Percentiles rank a stretch among this genome's conserved stretches.
Evolutionary conservation across 2,888 invertebrate species (phyloP).

Genomic region (Pristionchus entomophagus): DNA sequence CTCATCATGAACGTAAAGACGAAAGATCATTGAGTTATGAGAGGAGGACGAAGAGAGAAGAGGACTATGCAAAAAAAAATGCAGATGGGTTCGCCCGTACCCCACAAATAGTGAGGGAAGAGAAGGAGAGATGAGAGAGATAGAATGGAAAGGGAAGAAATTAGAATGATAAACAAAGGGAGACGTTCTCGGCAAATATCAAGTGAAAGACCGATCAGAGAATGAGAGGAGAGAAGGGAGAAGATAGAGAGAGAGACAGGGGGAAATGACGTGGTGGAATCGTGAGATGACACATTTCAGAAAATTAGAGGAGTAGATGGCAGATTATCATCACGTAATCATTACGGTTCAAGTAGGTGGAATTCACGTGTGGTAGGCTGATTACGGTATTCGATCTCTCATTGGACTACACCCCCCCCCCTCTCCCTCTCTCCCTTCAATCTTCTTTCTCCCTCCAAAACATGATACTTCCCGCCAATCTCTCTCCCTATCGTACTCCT

Average conservation of each 20-base stretch:
- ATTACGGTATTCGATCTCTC: neutral
- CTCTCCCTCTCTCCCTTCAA: too few relatives aligned
- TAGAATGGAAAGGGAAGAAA: neutral
- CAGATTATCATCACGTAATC: neutral
- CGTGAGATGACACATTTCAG: neutral
- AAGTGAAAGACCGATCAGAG: slow-evolving; percentile 3
- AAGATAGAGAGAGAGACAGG: slow-evolving; percentile 13
- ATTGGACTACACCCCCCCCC: neutral
- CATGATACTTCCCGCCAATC: neutral
- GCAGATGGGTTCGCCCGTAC: neutral
- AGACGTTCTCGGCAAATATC: slow-evolving; percentile 21
- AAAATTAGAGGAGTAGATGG: neutral
- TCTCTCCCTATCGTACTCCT: neutral
- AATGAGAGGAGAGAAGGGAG: neutral
- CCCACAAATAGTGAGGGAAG: neutral
- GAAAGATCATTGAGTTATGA: too few relatives aligned
- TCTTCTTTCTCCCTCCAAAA: too few relatives aligned
- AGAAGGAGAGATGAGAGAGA: neutral
- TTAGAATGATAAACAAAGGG: neutral
- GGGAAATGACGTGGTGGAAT: neutral
- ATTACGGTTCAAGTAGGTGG: neutral
- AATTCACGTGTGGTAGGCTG: neutral
- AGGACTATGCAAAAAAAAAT: neutral
- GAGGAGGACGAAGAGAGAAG: neutral
- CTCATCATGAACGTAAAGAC: too few relatives aligned